Percentiles rank a stretch among this genome's conserved stretches.
These are phyloP conservation scores for Gulo gulo DNA, from an alignment of 2,113 vertebrate species.

Conservation along the genomic window DNA sequence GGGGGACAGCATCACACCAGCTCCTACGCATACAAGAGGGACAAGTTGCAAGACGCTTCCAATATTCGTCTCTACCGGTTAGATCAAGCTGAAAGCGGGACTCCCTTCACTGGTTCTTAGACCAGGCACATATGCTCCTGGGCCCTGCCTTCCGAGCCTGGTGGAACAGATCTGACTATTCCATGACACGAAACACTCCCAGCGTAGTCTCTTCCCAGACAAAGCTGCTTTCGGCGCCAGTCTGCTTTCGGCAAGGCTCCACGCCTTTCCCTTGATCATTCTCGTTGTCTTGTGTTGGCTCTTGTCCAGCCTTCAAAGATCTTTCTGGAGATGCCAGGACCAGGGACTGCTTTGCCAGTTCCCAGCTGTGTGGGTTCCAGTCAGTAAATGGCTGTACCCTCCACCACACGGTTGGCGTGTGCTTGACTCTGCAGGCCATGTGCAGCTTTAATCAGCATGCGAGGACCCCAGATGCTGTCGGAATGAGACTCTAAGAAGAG, in stretches of 20 bases:
- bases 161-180: fast-evolving
- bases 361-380: neutral
- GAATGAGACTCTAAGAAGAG: no score
- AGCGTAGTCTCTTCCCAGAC: fast-evolving
- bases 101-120: neutral
- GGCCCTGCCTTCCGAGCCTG: neutral
- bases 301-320: fast-evolving
- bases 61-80: fast-evolving
- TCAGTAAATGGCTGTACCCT: fast-evolving
- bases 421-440: fast-evolving
- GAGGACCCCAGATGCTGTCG: neutral
- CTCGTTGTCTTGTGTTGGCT: neutral
- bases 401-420: fast-evolving
- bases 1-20: fast-evolving
- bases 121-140: fast-evolving
- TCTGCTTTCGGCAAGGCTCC: no score
- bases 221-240: neutral
- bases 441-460: neutral
- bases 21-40: fast-evolving
- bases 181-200: fast-evolving
- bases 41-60: neutral
- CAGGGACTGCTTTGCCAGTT: fast-evolving
- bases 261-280: fast-evolving
- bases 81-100: neutral
- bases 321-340: neutral